phyloP scores from a whole-genome alignment of 23 tunicate genomes.

The Ascidia mentula region DNA sequence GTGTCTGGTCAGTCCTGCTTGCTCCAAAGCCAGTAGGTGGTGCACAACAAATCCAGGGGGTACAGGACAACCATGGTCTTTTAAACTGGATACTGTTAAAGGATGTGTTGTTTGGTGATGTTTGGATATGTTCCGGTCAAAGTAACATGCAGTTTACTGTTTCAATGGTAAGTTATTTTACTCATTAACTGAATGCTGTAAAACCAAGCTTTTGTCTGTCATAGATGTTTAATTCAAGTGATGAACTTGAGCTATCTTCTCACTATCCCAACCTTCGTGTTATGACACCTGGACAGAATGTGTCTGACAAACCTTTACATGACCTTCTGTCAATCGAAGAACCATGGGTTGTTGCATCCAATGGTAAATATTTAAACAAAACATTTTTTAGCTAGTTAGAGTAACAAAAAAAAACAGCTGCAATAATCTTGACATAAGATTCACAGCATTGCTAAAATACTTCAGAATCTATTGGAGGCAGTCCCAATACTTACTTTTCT shows the following conservation, averaged over 20 bases:
- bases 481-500: conserved; percentile 58
- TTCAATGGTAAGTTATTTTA: conserved; percentile 44
- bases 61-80: conserved; percentile 68
- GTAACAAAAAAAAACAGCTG: neutral
- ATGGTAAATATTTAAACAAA: conserved; percentile 27
- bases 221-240: conserved; percentile 48
- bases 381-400: neutral
- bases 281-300: conserved; percentile 45
- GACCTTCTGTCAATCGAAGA: conserved; percentile 47
- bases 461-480: conserved; percentile 50
- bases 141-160: conserved; percentile 89
- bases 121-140: conserved; percentile 84
- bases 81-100: conserved; percentile 78
- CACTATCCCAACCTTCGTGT: conserved; percentile 67
- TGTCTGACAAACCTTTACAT: conserved; percentile 39
- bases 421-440: neutral
- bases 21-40: conserved; percentile 68
- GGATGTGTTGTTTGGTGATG: conserved; percentile 85
- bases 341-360: conserved; percentile 74
- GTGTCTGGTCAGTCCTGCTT: conserved; percentile 63
- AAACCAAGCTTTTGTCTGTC: neutral
- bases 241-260: conserved; percentile 49
- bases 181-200: neutral
- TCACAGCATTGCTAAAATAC: too few species aligned
- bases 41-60: conserved; percentile 59